These are phyloP conservation scores for Drosophila quinaria DNA, from an alignment of 2,888 invertebrate species.

Conservation along the genomic window DNA sequence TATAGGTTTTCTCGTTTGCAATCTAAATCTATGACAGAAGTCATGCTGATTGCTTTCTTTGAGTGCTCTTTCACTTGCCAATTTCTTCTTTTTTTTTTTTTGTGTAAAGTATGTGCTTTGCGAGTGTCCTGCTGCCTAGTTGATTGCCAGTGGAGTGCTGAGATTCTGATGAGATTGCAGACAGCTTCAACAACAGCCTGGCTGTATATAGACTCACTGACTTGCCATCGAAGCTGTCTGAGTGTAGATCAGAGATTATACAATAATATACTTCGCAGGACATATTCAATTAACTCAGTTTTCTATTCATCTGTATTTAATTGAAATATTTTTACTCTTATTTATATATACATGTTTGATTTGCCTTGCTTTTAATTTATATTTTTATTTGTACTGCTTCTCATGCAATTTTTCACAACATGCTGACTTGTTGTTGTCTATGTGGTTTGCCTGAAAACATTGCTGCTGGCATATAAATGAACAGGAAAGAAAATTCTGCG, in stretches of 20 bases:
- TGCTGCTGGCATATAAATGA: slow-evolving; percentile 51
- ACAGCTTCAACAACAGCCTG: background rate
- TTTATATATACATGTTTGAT: slow-evolving; percentile 6
- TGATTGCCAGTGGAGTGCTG: slow-evolving; percentile 2
- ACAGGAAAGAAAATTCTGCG: slow-evolving; percentile 28
- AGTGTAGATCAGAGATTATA: slow-evolving; percentile 13
- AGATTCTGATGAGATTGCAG: background rate
- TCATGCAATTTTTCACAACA: slow-evolving; percentile 36
- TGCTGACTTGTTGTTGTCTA: slow-evolving; percentile 33
- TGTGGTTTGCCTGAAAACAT: slow-evolving; percentile 41
- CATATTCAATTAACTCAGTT: slow-evolving; percentile 19
- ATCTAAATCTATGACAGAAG: background rate
- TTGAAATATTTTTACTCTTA: background rate
- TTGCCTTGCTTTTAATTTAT: slow-evolving; percentile 19
- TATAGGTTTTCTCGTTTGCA: background rate
- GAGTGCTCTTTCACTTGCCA: background rate
- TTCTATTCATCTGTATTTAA: background rate
- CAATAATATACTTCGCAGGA: background rate
- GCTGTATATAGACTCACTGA: background rate
- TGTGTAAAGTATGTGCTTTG: background rate
- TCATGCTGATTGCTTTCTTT: slow-evolving; percentile 8
- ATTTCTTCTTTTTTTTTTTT: background rate
- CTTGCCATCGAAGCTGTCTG: background rate
- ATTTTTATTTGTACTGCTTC: slow-evolving; percentile 17
- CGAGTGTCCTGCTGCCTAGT: background rate